Percentiles rank a stretch among this genome's conserved stretches.
Evolutionary conservation across 1,140 invertebrate species (phyloP).

Genomic region (Plectrocnemia conspersa): DNA sequence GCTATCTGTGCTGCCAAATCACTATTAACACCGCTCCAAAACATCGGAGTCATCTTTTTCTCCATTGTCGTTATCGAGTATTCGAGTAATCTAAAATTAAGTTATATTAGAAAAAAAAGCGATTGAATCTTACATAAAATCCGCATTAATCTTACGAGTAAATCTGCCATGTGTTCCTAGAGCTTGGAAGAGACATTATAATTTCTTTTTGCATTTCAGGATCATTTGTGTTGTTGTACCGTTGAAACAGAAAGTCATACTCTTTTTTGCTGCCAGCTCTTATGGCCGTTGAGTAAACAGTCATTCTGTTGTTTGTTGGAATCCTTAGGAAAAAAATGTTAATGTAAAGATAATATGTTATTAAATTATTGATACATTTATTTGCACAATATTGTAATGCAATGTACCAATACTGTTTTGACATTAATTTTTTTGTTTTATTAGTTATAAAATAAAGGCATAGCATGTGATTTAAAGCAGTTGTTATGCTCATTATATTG

Average conservation of each 20-base stretch:
- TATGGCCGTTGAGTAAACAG: slow-evolving; percentile 69
- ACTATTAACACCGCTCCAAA: slow-evolving; percentile 25
- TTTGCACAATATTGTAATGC: too few species aligned
- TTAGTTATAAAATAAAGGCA: too few species aligned
- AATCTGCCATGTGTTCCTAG: slow-evolving; percentile 29
- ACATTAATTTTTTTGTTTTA: slow-evolving; percentile 1
- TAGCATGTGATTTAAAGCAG: too few species aligned
- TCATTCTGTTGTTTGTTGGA: slow-evolving; percentile 59
- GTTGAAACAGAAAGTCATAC: slow-evolving; percentile 71
- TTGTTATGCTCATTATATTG: neutral
- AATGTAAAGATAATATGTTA: too few species aligned
- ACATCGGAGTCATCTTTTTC: slow-evolving; percentile 21
- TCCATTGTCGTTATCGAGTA: slow-evolving; percentile 30
- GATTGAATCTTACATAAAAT: neutral
- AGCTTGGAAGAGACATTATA: slow-evolving; percentile 22
- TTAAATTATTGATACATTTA: too few species aligned
- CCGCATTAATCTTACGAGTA: slow-evolving; percentile 26
- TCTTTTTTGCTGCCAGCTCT: slow-evolving; percentile 62
- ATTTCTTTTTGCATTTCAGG: slow-evolving; percentile 28
- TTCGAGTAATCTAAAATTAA: slow-evolving; percentile 29
- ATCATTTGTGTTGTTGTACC: slow-evolving; percentile 44
- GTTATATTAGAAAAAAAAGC: slow-evolving; percentile 1
- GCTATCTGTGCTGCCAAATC: slow-evolving; percentile 20
- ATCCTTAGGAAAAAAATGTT: too few species aligned
- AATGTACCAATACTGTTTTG: too few species aligned